Percentiles rank a stretch among this genome's conserved stretches.
phyloP scores from a whole-genome alignment of 2,797 vertebrate species.

The Thripadectes ignobilis region DNA sequence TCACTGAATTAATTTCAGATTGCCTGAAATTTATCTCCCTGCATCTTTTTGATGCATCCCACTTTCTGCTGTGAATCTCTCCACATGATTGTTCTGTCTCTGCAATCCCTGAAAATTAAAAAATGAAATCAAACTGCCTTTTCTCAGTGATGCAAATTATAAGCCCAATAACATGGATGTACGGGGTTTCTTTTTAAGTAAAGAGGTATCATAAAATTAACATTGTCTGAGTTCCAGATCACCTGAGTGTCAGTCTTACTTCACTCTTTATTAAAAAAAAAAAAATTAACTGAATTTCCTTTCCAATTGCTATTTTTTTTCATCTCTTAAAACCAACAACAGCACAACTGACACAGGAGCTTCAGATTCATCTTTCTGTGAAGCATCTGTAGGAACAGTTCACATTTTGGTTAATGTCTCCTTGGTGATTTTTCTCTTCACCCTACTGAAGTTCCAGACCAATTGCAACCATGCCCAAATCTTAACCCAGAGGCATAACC shows the following conservation, averaged over 20 bases:
- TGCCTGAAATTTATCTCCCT: neutral
- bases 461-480: rapidly evolving
- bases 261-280: neutral
- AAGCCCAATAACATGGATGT: neutral
- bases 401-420: neutral
- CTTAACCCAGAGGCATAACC: neutral
- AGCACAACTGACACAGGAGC: rapidly evolving
- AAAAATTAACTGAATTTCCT: neutral
- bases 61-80: neutral
- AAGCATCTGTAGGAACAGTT: rapidly evolving
- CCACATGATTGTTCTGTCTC: neutral
- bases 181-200: neutral
- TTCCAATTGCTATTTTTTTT: neutral
- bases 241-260: neutral
- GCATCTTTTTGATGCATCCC: slow-evolving; percentile 1
- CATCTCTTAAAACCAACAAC: neutral
- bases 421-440: neutral
- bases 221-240: neutral
- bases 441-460: neutral
- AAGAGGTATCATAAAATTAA: neutral
- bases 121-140: neutral
- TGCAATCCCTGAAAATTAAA: neutral
- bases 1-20: neutral
- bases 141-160: neutral
- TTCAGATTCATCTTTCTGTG: rapidly evolving